Evolutionary conservation across 1,140 invertebrate species (phyloP).

Genomic region (Anadara kagoshimensis): DNA sequence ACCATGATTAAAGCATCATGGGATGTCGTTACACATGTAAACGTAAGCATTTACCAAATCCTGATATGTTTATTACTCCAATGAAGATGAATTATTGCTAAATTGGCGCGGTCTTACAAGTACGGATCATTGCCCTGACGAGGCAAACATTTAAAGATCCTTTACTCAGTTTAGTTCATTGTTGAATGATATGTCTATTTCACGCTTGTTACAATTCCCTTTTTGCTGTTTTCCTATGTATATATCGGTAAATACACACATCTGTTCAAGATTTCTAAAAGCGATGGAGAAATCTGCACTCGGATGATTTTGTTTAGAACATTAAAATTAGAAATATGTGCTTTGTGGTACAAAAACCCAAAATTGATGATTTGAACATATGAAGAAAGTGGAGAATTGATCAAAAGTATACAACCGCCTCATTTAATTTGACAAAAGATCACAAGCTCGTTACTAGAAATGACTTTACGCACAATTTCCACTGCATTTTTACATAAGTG

Average conservation of each 20-base stretch:
- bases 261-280: not conserved
- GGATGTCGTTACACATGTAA: no score
- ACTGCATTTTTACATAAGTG: slow-evolving; percentile 22
- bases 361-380: slow-evolving; percentile 7
- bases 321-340: no score
- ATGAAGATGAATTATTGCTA: no score
- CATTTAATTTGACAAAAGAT: slow-evolving; percentile 30
- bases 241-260: slow-evolving; percentile 14
- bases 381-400: slow-evolving; percentile 7
- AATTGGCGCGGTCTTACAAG: no score
- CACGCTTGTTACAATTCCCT: slow-evolving; percentile 17
- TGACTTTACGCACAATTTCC: slow-evolving; percentile 10
- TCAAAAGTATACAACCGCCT: slow-evolving; percentile 18
- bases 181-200: slow-evolving; percentile 20
- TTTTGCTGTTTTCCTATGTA: slow-evolving; percentile 22
- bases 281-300: not conserved
- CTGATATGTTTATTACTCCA: no score
- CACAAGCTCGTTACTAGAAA: not conserved
- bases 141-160: slow-evolving; percentile 19
- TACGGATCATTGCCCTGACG: slow-evolving; percentile 20
- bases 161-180: not conserved
- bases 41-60: no score
- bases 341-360: no score
- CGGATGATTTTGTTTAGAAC: slow-evolving; percentile 10
- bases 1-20: no score